phyloP scores from a whole-genome alignment of 1,140 invertebrate genomes.

The Diachasmimorpha longicaudata region DNA sequence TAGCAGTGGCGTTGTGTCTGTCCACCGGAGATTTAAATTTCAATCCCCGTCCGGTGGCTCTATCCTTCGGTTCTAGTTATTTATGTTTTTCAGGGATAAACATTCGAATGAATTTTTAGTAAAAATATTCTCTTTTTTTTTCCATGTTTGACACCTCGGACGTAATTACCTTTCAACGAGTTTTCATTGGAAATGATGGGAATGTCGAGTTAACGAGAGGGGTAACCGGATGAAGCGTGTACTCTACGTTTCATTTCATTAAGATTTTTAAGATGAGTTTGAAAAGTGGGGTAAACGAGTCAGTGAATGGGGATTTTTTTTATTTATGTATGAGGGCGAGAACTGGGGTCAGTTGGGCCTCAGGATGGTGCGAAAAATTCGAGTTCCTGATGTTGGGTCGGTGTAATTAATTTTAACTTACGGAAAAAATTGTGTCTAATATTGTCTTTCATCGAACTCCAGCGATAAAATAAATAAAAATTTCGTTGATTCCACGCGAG shows the following conservation, averaged over 20 bases:
- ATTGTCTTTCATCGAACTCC: too few relatives aligned
- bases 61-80: not conserved
- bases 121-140: not conserved
- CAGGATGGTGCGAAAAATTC: too few relatives aligned
- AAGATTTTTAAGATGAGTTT: not conserved
- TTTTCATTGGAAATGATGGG: not conserved
- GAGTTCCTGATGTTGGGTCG: too few relatives aligned
- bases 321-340: too few relatives aligned
- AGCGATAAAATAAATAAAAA: too few relatives aligned
- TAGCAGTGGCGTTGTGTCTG: not conserved
- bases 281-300: not conserved
- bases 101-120: not conserved
- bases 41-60: not conserved
- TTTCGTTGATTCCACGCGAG: not conserved
- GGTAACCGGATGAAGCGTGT: not conserved
- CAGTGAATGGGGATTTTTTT: not conserved
- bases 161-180: constrained; percentile 2
- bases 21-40: not conserved
- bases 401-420: too few relatives aligned
- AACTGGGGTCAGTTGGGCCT: too few relatives aligned
- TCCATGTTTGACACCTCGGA: not conserved
- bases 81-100: not conserved
- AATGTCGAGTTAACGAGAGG: constrained; percentile 1
- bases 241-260: not conserved
- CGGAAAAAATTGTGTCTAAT: too few relatives aligned